Evolutionary conservation across 1,140 invertebrate genomes (phyloP), one percentile per base, ranked within the genome.

Genomic region (Nephotettix cincticeps): DNA sequence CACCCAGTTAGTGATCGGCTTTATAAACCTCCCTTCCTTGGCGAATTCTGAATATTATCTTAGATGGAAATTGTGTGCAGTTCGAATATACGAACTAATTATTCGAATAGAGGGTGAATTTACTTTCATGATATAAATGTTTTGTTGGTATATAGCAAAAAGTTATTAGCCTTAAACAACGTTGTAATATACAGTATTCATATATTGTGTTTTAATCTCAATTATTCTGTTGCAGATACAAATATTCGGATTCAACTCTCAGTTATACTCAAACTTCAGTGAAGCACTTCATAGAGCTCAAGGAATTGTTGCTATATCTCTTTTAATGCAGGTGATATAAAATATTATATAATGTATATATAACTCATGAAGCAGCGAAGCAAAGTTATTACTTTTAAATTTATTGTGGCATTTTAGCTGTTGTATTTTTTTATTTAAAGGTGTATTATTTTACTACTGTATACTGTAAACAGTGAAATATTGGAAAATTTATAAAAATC

Each of bases 231-330:
- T 86, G 70, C 88, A 96, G 94, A 91, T 96, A 78, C 94, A 96
- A 86, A 93, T 96, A 84, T 93, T 94, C 81, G 93, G 93, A 76
- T 97, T 95, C 87, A 97, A 97, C 84, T 93, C 93, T 69, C 93
- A 96, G 80, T 86, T 97, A 67, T 97, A 96, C 84, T 89, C 90
- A 76, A 96, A 96, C 84, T 93, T 94, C 83, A 91, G 93, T 43
- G 93, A 95, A 81, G 93, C 95, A 66, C 83, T 94, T 71, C 90
- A 93, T 79, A 89, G 91, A 82, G 92, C 93, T 70, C 93, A 96
- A 82, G 94, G 95, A 74, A 90, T 96, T 76, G 92, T 95, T 61
- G 93, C 91, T 40, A 88, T 96, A 76, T 93, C 94, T 64, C 85
- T 97, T 72, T 86, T 97, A 64, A 83, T 96, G 73, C 93, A 95